Base-by-base conservation (phyloP, 1,140 invertebrate species). In the Drosophila azteca region DNA sequence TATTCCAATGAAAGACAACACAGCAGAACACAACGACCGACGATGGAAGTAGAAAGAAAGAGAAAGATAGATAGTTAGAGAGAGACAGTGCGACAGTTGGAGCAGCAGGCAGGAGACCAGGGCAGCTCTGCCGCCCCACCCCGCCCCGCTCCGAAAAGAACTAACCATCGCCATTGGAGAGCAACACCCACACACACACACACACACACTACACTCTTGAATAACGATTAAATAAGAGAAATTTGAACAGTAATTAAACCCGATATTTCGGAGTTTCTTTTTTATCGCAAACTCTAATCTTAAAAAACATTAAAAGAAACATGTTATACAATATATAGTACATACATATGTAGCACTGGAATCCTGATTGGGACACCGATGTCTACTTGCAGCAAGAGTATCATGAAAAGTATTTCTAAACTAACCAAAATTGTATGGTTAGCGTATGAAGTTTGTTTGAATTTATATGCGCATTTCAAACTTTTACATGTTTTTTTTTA, bases 401-500 rank as follows among this genome's bases (percentile, higher is more conserved):
- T 79, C 63, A 53, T 61, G 84, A 74, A 70, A 77, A 87, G 82
- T 87, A 87, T 87, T 85, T 88, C 75, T 57, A 78, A 77, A 87
- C 77, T 85, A 78, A 67, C 74, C 68, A 61, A 57, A 79, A 75
- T 39, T 66, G 57, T 49, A 54, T 22, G 46, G 69, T 53, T 61
- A 49, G 53, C 50, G 66, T 39, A 39, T 39, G 35, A 60, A 72
- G 77, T 65, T 60, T 80, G 63, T 80, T 79, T 59, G 60, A 85
- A 84, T 72, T 81, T 75, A 65, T 77, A 82, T 70, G 66, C 83
- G 78, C 79, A 88, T 87, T 87, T 87, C 64, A 63, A 88, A 76
- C 70, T 87, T 87, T 89, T 89, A 87, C 79, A 85, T 82, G 74
- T 82, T 66, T 79, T 85, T 83, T 83, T 85, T 58, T 57, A 82